A percentile compares a stretch with the other conserved stretches of the same genome.
Conservation (phyloP, 2,888 invertebrate species). For the Drosophila hamatofila region DNA sequence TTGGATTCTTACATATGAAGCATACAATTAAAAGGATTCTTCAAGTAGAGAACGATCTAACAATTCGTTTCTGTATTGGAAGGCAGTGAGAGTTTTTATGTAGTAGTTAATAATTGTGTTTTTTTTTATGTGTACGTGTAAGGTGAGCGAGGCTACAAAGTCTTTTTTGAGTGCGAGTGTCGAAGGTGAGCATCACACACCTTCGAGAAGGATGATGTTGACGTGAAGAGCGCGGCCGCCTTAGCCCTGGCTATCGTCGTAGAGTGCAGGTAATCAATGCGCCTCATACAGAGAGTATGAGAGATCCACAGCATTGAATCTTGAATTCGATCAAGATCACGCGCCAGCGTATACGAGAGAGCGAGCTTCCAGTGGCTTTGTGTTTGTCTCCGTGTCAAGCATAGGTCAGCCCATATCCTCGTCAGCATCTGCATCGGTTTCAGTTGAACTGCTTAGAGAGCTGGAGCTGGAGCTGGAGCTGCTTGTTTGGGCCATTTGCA, state of each 20-base stretch:
- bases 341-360: slow-evolving; percentile 63
- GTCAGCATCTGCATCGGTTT: slow-evolving; percentile 46
- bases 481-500: slow-evolving; percentile 59
- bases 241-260: slow-evolving; percentile 47
- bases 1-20: slow-evolving; percentile 32
- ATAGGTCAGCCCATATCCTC: slow-evolving; percentile 74
- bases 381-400: slow-evolving; percentile 9
- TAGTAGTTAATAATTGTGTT: slow-evolving; percentile 29
- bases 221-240: slow-evolving; percentile 43
- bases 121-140: slow-evolving; percentile 38
- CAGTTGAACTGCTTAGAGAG: slow-evolving; percentile 13
- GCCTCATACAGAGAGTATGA: slow-evolving; percentile 1
- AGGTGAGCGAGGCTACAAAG: slow-evolving; percentile 77
- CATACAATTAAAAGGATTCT: slow-evolving; percentile 53
- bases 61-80: slow-evolving; percentile 55
- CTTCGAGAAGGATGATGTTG: slow-evolving; percentile 28
- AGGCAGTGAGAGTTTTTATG: slow-evolving; percentile 64
- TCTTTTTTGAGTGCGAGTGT: slow-evolving; percentile 62
- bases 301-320: slow-evolving; percentile 30
- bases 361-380: slow-evolving; percentile 50
- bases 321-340: slow-evolving; percentile 40
- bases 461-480: slow-evolving; percentile 4
- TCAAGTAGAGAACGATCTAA: slow-evolving; percentile 35
- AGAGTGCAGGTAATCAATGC: slow-evolving; percentile 24
- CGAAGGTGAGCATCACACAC: slow-evolving; percentile 31